Percentiles rank a stretch among this genome's conserved stretches.
phyloP scores from a whole-genome alignment of 2,797 vertebrate species.

The Vireo griseus region DNA sequence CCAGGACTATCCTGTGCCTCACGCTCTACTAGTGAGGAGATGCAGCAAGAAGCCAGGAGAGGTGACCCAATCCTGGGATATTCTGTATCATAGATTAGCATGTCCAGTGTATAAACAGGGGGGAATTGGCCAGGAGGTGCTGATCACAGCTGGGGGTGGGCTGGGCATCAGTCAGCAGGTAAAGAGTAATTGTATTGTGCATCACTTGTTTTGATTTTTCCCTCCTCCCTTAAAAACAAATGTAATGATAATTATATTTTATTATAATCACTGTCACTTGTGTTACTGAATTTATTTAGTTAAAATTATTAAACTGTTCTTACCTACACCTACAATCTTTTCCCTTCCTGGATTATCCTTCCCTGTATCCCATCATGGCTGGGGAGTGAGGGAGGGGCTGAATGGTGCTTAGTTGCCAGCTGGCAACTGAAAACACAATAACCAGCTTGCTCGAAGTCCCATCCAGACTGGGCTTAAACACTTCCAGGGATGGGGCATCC shows the following conservation, averaged over 20 bases:
- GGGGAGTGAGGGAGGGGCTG: background rate
- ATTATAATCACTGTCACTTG: background rate
- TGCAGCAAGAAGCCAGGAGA: background rate
- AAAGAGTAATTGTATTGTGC: background rate
- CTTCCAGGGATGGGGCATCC: background rate
- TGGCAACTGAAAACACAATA: background rate
- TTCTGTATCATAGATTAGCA: background rate
- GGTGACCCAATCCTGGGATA: background rate
- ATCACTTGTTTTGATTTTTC: background rate
- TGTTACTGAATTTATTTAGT: background rate
- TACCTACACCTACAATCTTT: background rate
- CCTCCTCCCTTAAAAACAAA: background rate
- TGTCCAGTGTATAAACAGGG: no score
- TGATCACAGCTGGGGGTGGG: background rate
- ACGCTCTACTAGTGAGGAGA: fast-evolving
- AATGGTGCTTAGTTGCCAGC: background rate
- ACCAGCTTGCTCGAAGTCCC: background rate
- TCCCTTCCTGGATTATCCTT: background rate
- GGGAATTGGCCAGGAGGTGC: background rate
- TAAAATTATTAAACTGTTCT: background rate
- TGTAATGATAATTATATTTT: background rate
- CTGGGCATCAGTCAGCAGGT: background rate
- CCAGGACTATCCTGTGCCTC: background rate
- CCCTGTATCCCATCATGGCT: fast-evolving
- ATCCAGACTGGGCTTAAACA: background rate